Evolutionary conservation across 1,140 invertebrate genomes (phyloP).

Genomic region (Marisa cornuarietis): DNA sequence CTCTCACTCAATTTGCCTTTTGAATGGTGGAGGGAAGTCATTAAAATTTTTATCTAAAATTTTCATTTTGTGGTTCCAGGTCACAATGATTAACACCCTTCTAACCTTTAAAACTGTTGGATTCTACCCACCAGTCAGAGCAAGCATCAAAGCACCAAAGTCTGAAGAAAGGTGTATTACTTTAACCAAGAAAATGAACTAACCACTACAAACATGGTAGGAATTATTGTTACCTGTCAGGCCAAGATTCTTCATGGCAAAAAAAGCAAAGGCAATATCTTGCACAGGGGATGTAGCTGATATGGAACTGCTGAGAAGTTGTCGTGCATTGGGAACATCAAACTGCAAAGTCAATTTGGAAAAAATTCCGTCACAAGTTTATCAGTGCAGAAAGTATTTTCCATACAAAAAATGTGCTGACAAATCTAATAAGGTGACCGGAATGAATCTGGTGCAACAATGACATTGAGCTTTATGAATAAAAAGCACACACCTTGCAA

Average conservation of each 20-base stretch:
- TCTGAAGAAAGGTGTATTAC: too few relatives aligned
- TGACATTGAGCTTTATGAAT: neutral
- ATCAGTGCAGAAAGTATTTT: too few relatives aligned
- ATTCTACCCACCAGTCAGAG: too few relatives aligned
- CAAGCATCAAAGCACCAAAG: too few relatives aligned
- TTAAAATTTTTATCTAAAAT: too few relatives aligned
- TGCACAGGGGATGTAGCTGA: constrained; percentile 56
- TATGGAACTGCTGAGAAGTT: constrained; percentile 68
- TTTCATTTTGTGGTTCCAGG: too few relatives aligned
- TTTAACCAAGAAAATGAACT: too few relatives aligned
- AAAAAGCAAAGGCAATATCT: constrained; percentile 63
- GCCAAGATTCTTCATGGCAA: constrained; percentile 64
- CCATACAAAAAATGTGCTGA: neutral
- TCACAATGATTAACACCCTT: too few relatives aligned
- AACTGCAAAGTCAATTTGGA: constrained; percentile 60
- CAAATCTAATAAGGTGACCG: neutral
- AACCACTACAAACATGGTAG: too few relatives aligned
- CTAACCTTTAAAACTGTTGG: too few relatives aligned
- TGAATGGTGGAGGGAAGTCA: too few relatives aligned
- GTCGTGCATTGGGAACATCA: constrained; percentile 46
- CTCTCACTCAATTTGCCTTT: too few relatives aligned
- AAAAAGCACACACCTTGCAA: constrained; percentile 60
- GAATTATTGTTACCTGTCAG: constrained; percentile 49
- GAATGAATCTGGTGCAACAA: neutral
- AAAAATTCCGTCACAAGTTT: constrained; percentile 14